These are phyloP conservation scores for Philypnodon macrostomus DNA, from an alignment of 2,797 vertebrate species.

Conservation along the genomic window DNA sequence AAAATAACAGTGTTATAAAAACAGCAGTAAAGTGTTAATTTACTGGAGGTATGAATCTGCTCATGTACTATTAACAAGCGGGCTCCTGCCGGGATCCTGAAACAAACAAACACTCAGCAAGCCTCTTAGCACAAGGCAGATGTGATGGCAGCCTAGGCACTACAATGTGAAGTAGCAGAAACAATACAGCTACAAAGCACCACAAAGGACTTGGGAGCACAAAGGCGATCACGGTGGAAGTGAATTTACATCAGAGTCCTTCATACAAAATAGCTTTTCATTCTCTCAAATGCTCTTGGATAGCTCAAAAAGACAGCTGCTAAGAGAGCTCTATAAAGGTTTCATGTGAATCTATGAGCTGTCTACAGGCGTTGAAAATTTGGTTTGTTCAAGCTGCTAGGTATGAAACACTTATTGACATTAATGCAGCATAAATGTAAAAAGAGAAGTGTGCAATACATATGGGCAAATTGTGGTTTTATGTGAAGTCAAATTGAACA, in stretches of 20 bases:
- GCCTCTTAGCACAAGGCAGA: conserved; percentile 61
- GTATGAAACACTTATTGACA: not conserved
- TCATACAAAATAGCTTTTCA: conserved; percentile 35
- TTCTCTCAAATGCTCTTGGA: conserved; percentile 29
- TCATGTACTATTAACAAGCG: conserved; percentile 58
- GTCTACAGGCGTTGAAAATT: no score
- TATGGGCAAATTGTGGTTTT: no score
- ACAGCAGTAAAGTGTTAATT: conserved; percentile 62
- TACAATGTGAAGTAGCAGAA: conserved; percentile 61
- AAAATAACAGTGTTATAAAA: conserved; percentile 38
- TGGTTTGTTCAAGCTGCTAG: no score
- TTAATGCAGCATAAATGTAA: no score
- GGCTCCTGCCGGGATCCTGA: conserved; percentile 58
- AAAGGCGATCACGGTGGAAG: conserved; percentile 41
- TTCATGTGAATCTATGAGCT: not conserved
- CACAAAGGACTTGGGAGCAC: conserved; percentile 40
- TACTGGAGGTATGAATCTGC: conserved; percentile 46
- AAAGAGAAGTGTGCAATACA: no score
- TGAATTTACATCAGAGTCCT: conserved; percentile 53
- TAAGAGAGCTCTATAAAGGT: conserved; percentile 3
- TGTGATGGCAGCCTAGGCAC: conserved; percentile 51
- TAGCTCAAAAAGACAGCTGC: conserved; percentile 13
- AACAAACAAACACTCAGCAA: conserved; percentile 71
- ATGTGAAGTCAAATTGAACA: no score
- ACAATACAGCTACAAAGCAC: conserved; percentile 55